Evolutionary conservation across 1,140 invertebrate species (phyloP).

Genomic region (Lepidurus couesii): DNA sequence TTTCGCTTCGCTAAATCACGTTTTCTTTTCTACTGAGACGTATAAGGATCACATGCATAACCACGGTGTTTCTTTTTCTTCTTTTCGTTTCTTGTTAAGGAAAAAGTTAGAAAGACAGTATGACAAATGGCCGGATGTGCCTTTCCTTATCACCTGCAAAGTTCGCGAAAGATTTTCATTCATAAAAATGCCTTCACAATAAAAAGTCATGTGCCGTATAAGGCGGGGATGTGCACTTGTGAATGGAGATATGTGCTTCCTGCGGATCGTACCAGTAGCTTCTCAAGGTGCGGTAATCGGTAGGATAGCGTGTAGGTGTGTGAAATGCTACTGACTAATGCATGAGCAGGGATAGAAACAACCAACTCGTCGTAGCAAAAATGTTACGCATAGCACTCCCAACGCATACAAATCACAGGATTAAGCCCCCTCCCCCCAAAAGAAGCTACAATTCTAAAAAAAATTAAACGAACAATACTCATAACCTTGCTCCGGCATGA

Average conservation of each 20-base stretch:
- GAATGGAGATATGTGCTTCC: constrained; percentile 12
- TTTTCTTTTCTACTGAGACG: not conserved
- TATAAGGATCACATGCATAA: not conserved
- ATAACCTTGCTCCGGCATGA: not conserved
- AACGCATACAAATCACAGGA: not conserved
- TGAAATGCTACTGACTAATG: constrained; percentile 3
- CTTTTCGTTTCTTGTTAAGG: no score
- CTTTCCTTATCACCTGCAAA: not conserved
- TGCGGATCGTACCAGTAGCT: constrained; percentile 12
- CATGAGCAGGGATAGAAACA: not conserved
- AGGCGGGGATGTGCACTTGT: constrained; percentile 5
- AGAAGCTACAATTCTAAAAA: not conserved
- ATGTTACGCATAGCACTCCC: not conserved
- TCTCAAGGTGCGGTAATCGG: not conserved
- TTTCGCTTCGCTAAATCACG: not conserved
- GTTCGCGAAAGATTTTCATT: not conserved
- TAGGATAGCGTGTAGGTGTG: not conserved
- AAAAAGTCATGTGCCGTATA: not conserved
- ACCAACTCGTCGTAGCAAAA: not conserved
- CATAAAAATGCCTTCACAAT: not conserved
- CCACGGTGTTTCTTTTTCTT: no score
- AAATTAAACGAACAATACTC: not conserved
- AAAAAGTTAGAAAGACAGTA: not conserved
- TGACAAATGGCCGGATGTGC: not conserved
- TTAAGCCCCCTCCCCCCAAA: no score